A percentile compares a stretch with the other conserved stretches of the same genome.
Conservation (phyloP, 2,888 invertebrate species). For the Frankliniella fusca region DNA sequence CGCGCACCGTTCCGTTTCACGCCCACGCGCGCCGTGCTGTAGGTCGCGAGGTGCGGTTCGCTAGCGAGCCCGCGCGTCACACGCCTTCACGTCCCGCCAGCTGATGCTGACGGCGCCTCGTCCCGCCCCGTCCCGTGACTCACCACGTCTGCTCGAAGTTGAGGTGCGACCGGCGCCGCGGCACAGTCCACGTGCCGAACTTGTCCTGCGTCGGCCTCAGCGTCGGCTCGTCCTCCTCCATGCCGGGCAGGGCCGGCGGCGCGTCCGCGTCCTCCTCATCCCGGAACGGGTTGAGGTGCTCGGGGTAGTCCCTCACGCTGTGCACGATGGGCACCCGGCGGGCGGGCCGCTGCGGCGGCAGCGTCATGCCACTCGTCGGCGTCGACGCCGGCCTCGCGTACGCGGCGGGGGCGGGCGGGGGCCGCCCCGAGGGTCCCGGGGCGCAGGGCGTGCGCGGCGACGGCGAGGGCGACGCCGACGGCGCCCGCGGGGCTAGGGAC, state of each 20-base stretch:
- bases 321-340: neutral
- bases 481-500: neutral
- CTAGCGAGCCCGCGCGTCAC: too few species aligned
- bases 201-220: constrained; percentile 15
- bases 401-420: neutral
- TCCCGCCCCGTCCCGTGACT: neutral
- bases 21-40: too few species aligned
- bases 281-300: constrained; percentile 15
- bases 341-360: constrained; percentile 11
- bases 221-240: neutral
- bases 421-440: neutral
- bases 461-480: neutral
- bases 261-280: neutral
- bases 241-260: constrained; percentile 6
- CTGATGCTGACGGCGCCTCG: neutral
- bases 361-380: neutral
- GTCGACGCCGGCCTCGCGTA: neutral
- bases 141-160: neutral
- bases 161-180: constrained; percentile 4
- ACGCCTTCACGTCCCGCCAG: neutral
- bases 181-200: constrained; percentile 11
- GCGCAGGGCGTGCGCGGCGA: neutral
- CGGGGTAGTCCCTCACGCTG: constrained; percentile 3
- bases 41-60: too few species aligned
- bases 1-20: neutral